Evolutionary conservation across 2,113 vertebrate species (phyloP).

Genomic region (Xenopus tropicalis): DNA sequence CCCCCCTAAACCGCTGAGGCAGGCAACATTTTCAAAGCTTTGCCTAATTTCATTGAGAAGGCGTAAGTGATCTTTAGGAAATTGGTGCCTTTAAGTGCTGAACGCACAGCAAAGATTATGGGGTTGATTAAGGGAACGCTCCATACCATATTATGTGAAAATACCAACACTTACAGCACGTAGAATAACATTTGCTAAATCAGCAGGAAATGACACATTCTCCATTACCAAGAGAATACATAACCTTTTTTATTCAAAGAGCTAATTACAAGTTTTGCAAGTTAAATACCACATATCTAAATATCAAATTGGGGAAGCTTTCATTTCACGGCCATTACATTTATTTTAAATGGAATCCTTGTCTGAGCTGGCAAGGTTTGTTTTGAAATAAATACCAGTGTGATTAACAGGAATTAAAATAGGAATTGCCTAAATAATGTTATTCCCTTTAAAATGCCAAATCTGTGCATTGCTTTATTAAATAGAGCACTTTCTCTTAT

Average conservation of each 20-base stretch:
- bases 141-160: too few species aligned
- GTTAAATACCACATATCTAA: slow-evolving; percentile 15
- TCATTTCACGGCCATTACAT: slow-evolving; percentile 5
- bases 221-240: too few species aligned
- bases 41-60: too few species aligned
- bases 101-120: too few species aligned
- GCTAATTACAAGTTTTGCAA: not conserved
- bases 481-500: slow-evolving; percentile 30
- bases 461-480: slow-evolving; percentile 44
- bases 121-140: too few species aligned
- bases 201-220: too few species aligned
- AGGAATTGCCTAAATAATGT: slow-evolving; percentile 18
- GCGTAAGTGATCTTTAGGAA: too few species aligned
- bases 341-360: not conserved
- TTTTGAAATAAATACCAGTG: slow-evolving; percentile 38
- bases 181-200: too few species aligned
- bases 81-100: too few species aligned
- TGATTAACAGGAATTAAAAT: slow-evolving; percentile 36
- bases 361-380: slow-evolving; percentile 20
- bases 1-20: too few species aligned
- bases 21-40: too few species aligned
- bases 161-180: too few species aligned
- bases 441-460: slow-evolving; percentile 46
- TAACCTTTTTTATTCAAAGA: not conserved
- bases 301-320: not conserved